Conservation (phyloP, 2,888 invertebrate genomes). For the Chrysodeixis includens region DNA sequence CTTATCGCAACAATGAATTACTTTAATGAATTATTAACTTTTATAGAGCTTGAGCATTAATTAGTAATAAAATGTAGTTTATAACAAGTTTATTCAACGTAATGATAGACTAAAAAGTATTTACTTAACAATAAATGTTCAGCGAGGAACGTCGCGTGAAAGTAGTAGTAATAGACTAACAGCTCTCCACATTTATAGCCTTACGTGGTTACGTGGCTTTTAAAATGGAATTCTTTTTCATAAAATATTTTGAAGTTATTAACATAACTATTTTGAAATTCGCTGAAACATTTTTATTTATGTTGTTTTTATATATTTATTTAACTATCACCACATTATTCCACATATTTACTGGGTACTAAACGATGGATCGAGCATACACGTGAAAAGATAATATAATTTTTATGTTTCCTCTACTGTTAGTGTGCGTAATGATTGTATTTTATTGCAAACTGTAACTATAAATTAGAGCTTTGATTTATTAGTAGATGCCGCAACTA, state of each 20-base stretch:
- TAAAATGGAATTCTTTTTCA: background rate
- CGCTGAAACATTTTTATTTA: conserved; percentile 22
- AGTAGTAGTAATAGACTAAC: background rate
- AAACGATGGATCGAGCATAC: conserved; percentile 74
- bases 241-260: background rate
- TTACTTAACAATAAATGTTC: background rate
- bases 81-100: background rate
- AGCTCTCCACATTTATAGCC: background rate
- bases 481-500: conserved; percentile 60
- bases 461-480: conserved; percentile 85
- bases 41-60: background rate
- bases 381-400: conserved; percentile 84
- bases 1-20: background rate
- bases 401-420: conserved; percentile 83
- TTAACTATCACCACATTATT: conserved; percentile 62
- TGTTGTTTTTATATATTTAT: conserved; percentile 47
- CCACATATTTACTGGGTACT: conserved; percentile 73
- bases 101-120: background rate
- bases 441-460: conserved; percentile 79
- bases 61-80: conserved; percentile 7
- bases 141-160: background rate
- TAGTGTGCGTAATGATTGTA: conserved; percentile 70
- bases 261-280: conserved; percentile 1
- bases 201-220: background rate
- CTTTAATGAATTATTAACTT: conserved; percentile 10